Conservation (phyloP, 37 sponge, comb jelly and placozoan genomes). For the Hexactinellida sp. region DNA sequence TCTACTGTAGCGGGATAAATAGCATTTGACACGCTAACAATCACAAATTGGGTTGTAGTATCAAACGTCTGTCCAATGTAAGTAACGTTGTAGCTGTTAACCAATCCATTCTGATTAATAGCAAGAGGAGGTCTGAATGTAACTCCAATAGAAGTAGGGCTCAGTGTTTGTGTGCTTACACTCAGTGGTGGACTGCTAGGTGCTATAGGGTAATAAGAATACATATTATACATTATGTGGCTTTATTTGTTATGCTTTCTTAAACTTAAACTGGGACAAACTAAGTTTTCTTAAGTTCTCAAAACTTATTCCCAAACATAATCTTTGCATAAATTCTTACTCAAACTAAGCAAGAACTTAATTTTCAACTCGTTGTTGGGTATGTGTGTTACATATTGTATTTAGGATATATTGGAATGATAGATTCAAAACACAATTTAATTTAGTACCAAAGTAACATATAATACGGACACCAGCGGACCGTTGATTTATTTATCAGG, state of each 20-base stretch:
- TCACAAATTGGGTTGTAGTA: background rate
- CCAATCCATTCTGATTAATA: background rate
- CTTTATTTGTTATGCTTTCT: background rate
- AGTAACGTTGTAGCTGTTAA: background rate
- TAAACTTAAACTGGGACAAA: too few relatives aligned
- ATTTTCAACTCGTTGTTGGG: too few relatives aligned
- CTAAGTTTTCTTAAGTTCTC: too few relatives aligned
- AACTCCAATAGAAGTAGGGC: background rate
- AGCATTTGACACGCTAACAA: background rate
- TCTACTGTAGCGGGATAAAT: background rate
- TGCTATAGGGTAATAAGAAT: background rate
- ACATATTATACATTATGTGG: background rate
- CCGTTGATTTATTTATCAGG: too few relatives aligned
- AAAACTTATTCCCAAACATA: too few relatives aligned
- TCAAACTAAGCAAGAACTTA: background rate
- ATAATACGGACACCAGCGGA: too few relatives aligned
- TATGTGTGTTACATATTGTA: too few relatives aligned
- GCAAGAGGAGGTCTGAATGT: background rate
- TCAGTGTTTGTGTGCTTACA: background rate
- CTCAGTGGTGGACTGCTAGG: background rate
- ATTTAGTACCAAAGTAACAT: too few relatives aligned
- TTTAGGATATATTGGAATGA: too few relatives aligned
- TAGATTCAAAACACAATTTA: too few relatives aligned
- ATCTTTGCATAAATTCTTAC: background rate
- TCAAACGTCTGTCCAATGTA: background rate